A percentile compares a stretch with the other conserved stretches of the same genome.
phyloP scores from a whole-genome alignment of 2,797 vertebrate species.

The Choloepus didactylus region DNA sequence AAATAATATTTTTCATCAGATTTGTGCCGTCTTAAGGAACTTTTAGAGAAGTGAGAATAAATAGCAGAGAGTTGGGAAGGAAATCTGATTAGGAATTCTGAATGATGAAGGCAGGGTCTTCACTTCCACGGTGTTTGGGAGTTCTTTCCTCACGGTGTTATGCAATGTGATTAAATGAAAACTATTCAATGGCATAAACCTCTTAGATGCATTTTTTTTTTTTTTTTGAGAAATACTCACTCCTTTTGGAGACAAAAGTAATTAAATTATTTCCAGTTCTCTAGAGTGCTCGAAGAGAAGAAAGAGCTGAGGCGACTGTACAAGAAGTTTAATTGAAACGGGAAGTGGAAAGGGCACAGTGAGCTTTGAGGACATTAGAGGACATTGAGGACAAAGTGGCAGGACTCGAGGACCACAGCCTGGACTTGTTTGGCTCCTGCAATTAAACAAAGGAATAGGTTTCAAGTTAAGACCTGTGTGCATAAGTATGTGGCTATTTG shows the following conservation, averaged over 20 bases:
- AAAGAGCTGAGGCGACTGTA: neutral
- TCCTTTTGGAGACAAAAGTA: neutral
- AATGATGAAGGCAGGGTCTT: accelerated
- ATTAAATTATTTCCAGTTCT: neutral
- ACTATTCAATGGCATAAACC: neutral
- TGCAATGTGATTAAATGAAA: neutral
- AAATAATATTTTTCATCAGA: neutral
- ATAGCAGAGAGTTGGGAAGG: no score
- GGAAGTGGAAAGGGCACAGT: neutral
- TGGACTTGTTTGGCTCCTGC: neutral
- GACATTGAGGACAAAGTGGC: no score
- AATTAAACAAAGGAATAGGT: neutral
- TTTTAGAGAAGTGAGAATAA: neutral
- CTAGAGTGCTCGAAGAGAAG: neutral
- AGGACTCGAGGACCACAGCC: neutral
- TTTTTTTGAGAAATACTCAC: neutral
- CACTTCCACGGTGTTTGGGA: neutral
- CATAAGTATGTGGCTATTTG: accelerated
- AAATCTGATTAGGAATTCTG: neutral
- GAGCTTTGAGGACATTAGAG: neutral
- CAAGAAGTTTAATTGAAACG: neutral
- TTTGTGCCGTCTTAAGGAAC: neutral
- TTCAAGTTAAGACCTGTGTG: neutral
- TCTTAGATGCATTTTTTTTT: neutral
- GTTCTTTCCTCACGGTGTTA: neutral